Evolutionary conservation across 2,888 invertebrate species (phyloP), one percentile per base, ranked within the genome.

Genomic region (Nephrocerus scutellatus): DNA sequence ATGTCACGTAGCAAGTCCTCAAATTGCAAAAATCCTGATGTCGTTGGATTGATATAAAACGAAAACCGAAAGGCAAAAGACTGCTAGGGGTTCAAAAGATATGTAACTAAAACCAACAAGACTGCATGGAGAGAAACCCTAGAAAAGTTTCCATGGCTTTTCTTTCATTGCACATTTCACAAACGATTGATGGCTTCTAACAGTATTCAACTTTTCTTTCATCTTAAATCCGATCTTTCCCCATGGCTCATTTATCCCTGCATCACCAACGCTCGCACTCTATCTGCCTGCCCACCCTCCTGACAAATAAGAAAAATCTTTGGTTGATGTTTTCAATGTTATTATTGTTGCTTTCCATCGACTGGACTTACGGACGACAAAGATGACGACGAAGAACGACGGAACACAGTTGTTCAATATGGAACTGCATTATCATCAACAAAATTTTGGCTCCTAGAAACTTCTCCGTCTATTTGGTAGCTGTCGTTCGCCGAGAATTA

Each of bases 1-100:
- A 63, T 62, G 62, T 62, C 62, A 62, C 62, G 62, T 62, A 62
- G 63, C 62, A 63, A 60, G 60, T 59, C 63, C 60, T 62, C 62
- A 60, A 62, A 62, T 63, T 62, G 62, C 63, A 60, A 57, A 62
- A 62, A 62, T 63, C 63, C 62, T 62, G 62, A 62, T 57, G 61
- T 54, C 62, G 62, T 62, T 63, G 61, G 61, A 61, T 61, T 62
- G 60, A 60, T 62, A 62, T 58, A 61, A 48, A 53, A 41, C 44
- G 35, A 43, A 30, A 43, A 44, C 28, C 38, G 30, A 13, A 29
- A 24, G 19, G 44, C 42, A 44, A 25, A n/a, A 24, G 47, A 36
- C 36, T 47, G 32, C 47, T 20, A 20, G 20, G 15, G 16, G 36
- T 6, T 59, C 60, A 12, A 18, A 19, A 30, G 15, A 30, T 21